Evolutionary conservation across 2,888 invertebrate species (phyloP).

Genomic region (Drosophila rellima): DNA sequence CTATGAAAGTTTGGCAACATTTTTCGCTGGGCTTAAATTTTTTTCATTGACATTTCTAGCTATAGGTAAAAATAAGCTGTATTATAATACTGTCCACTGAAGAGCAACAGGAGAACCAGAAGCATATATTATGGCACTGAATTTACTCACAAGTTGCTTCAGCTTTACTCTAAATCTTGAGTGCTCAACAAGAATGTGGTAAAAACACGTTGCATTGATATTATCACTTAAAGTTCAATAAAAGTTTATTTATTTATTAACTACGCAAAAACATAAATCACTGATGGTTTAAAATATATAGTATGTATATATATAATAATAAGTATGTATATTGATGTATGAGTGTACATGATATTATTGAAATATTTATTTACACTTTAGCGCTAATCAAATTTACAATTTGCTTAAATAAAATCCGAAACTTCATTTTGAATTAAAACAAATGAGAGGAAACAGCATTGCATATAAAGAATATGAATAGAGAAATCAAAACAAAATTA

Average conservation of each 20-base stretch:
- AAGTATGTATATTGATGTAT: slow-evolving; percentile 71
- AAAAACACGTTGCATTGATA: slow-evolving; percentile 1
- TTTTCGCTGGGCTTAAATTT: no score
- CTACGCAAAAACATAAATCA: slow-evolving; percentile 70
- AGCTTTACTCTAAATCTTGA: not conserved
- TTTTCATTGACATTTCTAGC: not conserved
- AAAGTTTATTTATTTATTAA: slow-evolving; percentile 79
- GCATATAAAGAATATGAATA: slow-evolving; percentile 44
- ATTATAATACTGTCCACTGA: not conserved
- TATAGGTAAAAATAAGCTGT: not conserved
- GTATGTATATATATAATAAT: slow-evolving; percentile 59
- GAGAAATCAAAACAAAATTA: slow-evolving; percentile 51
- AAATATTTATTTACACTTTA: slow-evolving; percentile 80
- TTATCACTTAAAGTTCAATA: slow-evolving; percentile 58
- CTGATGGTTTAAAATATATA: slow-evolving; percentile 65
- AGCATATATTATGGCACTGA: not conserved
- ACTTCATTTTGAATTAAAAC: slow-evolving; percentile 65
- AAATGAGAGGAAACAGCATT: slow-evolving; percentile 71
- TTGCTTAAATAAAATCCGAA: slow-evolving; percentile 71
- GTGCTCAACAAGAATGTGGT: not conserved
- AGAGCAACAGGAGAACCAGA: not conserved
- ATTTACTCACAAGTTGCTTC: not conserved
- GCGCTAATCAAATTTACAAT: slow-evolving; percentile 79
- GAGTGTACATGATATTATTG: slow-evolving; percentile 76
- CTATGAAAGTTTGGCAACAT: no score